Conservation (phyloP, 2,113 vertebrate species). For the Reinhardtius hippoglossoides region DNA sequence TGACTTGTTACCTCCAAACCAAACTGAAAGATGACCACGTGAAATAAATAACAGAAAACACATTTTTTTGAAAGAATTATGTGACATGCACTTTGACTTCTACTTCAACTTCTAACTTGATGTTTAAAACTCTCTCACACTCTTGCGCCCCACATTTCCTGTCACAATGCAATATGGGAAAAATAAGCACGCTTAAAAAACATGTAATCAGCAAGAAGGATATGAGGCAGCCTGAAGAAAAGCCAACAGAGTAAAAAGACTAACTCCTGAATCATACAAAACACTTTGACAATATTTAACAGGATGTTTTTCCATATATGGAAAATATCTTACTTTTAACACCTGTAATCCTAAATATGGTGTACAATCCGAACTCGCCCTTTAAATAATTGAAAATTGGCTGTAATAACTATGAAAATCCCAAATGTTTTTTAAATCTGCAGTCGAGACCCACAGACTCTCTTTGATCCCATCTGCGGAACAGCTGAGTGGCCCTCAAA, state of each 20-base stretch:
- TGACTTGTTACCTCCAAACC: too few species aligned
- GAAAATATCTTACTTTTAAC: slow-evolving; percentile 18
- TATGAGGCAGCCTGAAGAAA: background rate
- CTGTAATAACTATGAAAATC: slow-evolving; percentile 7
- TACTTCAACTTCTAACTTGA: too few species aligned
- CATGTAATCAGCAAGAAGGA: background rate
- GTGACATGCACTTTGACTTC: too few species aligned
- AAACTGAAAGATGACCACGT: too few species aligned
- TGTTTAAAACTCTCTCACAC: too few species aligned
- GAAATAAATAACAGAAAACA: too few species aligned
- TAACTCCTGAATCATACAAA: background rate
- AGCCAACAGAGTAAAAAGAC: background rate
- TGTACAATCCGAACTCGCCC: background rate
- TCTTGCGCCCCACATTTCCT: background rate
- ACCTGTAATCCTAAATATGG: background rate
- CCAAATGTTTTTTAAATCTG: slow-evolving; percentile 18
- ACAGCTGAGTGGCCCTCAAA: slow-evolving; percentile 64
- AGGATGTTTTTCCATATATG: background rate
- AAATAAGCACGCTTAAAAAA: background rate
- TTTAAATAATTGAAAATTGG: slow-evolving; percentile 2
- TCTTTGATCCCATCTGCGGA: slow-evolving; percentile 71
- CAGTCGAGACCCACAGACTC: background rate
- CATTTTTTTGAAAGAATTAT: too few species aligned
- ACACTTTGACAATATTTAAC: too few species aligned
- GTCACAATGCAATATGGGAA: background rate